These are phyloP conservation scores for Gopherus evgoodei DNA, from an alignment of 2,113 vertebrate species.

Conservation along the genomic window DNA sequence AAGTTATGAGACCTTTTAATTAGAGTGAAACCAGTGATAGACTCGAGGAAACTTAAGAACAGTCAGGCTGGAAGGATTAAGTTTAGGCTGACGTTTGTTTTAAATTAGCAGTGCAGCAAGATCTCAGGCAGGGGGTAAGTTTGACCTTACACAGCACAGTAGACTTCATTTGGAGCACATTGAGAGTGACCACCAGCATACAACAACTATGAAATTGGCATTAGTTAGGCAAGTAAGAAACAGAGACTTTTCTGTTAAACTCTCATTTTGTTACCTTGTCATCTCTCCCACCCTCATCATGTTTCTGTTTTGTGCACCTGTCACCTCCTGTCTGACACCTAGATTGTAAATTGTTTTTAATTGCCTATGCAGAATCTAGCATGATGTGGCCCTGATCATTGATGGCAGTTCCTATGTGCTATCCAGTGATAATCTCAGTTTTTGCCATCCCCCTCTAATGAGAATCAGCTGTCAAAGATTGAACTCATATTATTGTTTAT, in stretches of 20 bases:
- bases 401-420: conserved; percentile 3
- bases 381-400: neutral
- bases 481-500: conserved; percentile 4
- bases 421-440: conserved; percentile 52
- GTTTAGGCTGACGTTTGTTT: neutral
- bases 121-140: neutral
- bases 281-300: rapidly evolving
- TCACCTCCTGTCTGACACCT: neutral
- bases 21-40: neutral
- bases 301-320: neutral
- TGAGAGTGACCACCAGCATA: neutral
- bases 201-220: neutral
- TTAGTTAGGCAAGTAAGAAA: neutral
- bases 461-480: neutral
- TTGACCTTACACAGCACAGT: neutral
- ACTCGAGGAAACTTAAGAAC: neutral
- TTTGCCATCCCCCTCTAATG: conserved; percentile 39
- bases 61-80: neutral
- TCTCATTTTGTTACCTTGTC: neutral
- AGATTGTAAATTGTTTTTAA: neutral
- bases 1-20: neutral
- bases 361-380: conserved; percentile 15
- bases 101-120: neutral
- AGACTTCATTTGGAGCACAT: neutral
- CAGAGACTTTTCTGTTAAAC: neutral